Percentiles rank a stretch among this genome's conserved stretches.
phyloP scores from a whole-genome alignment of 92 coral and sea anemone genomes.

The Heliopora coerulea region DNA sequence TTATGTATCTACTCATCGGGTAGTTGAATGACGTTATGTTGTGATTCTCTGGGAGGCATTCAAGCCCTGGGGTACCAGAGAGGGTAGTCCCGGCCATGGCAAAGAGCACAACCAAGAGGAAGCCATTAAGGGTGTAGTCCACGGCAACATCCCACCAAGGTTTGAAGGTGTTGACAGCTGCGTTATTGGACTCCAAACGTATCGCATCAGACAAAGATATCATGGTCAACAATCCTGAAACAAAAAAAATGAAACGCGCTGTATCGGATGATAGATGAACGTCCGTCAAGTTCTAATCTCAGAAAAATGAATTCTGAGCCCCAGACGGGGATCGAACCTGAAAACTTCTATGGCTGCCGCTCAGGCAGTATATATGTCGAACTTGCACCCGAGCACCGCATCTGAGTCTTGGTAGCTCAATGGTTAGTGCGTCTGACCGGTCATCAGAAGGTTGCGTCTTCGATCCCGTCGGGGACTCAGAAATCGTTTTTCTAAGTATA shows the following conservation, averaged over 20 bases:
- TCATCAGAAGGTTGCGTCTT: no score
- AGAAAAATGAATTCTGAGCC: no score
- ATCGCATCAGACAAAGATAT: constrained; percentile 37
- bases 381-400: no score
- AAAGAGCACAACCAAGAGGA: constrained; percentile 36
- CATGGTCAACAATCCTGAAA: constrained; percentile 7
- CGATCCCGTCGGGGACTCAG: no score
- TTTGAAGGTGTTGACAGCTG: constrained; percentile 34
- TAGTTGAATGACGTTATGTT: constrained; percentile 17
- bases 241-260: neutral
- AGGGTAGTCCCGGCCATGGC: constrained; percentile 35
- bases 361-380: no score
- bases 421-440: no score
- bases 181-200: constrained; percentile 33
- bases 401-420: no score
- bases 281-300: no score
- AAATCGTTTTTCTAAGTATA: no score
- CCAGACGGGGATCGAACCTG: no score
- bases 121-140: constrained; percentile 26
- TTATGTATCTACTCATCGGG: constrained; percentile 13
- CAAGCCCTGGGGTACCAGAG: constrained; percentile 40
- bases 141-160: constrained; percentile 41
- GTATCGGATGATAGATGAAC: no score
- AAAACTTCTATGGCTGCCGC: no score
- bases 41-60: constrained; percentile 9